These are phyloP conservation scores for Apostichopus japonicus DNA, from an alignment of 35 echinoderm and acorn worm genomes.

Conservation along the genomic window DNA sequence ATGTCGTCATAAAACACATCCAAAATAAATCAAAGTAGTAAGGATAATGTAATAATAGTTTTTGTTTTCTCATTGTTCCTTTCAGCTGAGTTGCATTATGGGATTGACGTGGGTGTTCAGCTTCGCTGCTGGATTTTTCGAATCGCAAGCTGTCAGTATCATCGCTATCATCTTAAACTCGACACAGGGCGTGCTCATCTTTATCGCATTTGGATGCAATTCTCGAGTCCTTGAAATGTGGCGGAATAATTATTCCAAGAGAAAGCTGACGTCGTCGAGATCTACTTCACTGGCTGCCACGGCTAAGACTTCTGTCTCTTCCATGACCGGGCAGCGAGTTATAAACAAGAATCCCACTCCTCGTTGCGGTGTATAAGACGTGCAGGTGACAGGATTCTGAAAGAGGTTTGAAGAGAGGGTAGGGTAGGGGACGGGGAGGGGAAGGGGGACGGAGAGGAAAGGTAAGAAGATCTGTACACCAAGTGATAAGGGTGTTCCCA, in stretches of 20 bases:
- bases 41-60: too few relatives aligned
- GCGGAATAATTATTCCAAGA: constrained; percentile 11
- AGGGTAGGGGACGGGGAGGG: too few relatives aligned
- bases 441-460: too few relatives aligned
- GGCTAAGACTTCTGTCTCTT: constrained; percentile 25
- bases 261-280: background rate
- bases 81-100: constrained; percentile 60
- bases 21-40: too few relatives aligned
- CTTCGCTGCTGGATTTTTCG: constrained; percentile 48
- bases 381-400: too few relatives aligned
- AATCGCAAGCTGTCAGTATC: constrained; percentile 23
- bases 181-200: constrained; percentile 68
- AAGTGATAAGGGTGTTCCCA: too few relatives aligned
- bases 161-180: constrained; percentile 85
- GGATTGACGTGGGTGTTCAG: constrained; percentile 80
- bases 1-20: too few relatives aligned
- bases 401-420: too few relatives aligned
- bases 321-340: background rate
- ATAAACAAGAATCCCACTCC: background rate
- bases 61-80: constrained; percentile 6
- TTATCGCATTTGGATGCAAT: constrained; percentile 74
- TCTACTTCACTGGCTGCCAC: background rate
- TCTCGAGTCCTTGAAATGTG: constrained; percentile 61
- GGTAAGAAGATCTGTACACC: too few relatives aligned
- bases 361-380: too few relatives aligned